Evolutionary conservation across 2,113 vertebrate genomes (phyloP), one percentile per base, ranked within the genome.

Genomic region (Xiphophorus maculatus): DNA sequence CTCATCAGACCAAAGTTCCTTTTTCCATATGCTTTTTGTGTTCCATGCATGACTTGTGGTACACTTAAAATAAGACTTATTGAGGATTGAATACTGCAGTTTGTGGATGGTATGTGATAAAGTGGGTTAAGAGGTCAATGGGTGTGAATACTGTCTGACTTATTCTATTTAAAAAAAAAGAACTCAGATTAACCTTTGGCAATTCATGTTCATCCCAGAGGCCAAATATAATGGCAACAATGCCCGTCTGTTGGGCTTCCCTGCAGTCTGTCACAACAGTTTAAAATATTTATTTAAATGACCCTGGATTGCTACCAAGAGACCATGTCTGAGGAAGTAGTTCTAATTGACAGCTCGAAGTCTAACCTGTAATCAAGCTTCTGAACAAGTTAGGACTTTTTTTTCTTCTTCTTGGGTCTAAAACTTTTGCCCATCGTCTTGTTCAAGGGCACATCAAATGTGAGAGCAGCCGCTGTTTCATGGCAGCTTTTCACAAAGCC

Each of bases 221-320:
- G 77, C 64, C 76, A 58, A 29, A 40, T 65, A 71, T 83, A 69
- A 86, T 71, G 68, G 79, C 81, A 79, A 74, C 77, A 58, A 11
- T 28, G n/a, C 35, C 81, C 87, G 87, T 90, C 88, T 92, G 84
- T 79, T 84, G 66, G 70, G 69, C 64, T 30, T 83, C 62, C 22
- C n/a, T 63, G 63, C 30, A 30, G 2, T 22, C 15, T 74, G 70
- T 84, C 66, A 63, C 66, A 76, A 44, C 27, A 79, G 74, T 81
- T 69, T 74, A 68, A 77, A 76, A 77, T 74, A 72, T 79, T 80
- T 13, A 76, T 74, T 78, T 32, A 35, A 7, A 35, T 80, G 68
- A 78, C 82, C 71, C n/a, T 2, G 25, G 54, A 64, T 66, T 54
- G 17, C 40, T 71, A 73, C 44, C 62, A 40, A 33, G 72, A 83